Conservation (phyloP, 2,888 invertebrate species). For the Drosophila neonasuta region DNA sequence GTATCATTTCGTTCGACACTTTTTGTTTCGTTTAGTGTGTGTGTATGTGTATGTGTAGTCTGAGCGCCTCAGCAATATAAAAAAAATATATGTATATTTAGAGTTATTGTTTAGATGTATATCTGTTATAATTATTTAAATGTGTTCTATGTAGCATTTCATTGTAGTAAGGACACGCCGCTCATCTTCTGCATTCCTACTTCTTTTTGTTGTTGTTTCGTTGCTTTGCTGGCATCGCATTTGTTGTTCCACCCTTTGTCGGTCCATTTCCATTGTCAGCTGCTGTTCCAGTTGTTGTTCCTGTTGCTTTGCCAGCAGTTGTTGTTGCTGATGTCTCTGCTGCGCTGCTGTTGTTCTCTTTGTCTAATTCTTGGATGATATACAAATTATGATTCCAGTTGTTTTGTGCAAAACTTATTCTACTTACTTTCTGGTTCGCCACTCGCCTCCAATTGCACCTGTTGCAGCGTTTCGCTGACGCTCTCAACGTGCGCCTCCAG, state of each 20-base stretch:
- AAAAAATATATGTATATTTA: conserved; percentile 34
- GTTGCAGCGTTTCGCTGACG: conserved; percentile 32
- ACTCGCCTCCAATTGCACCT: conserved; percentile 38
- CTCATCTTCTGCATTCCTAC: not conserved
- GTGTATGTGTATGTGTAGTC: not conserved
- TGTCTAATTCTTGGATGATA: conserved; percentile 27
- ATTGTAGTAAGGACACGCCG: conserved; percentile 31
- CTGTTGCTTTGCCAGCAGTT: conserved; percentile 1
- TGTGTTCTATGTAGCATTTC: conserved; percentile 38
- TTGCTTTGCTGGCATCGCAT: conserved; percentile 47
- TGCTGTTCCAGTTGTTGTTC: not conserved
- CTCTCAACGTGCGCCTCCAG: conserved; percentile 30
- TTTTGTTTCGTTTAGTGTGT: not conserved
- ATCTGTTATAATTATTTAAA: conserved; percentile 13
- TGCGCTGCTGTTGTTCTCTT: conserved; percentile 21
- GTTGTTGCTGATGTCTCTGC: not conserved
- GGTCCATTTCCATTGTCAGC: conserved; percentile 41
- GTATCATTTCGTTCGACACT: conserved; percentile 3
- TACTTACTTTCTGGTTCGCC: conserved; percentile 2
- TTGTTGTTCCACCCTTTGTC: conserved; percentile 35
- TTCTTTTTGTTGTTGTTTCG: conserved; percentile 9
- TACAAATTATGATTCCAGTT: not conserved
- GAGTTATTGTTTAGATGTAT: conserved; percentile 8
- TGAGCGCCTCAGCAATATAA: conserved; percentile 17
- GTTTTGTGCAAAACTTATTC: not conserved